Base-by-base conservation (phyloP, 2,113 vertebrate species). In the Sinocyclocheilus rhinocerous region DNA sequence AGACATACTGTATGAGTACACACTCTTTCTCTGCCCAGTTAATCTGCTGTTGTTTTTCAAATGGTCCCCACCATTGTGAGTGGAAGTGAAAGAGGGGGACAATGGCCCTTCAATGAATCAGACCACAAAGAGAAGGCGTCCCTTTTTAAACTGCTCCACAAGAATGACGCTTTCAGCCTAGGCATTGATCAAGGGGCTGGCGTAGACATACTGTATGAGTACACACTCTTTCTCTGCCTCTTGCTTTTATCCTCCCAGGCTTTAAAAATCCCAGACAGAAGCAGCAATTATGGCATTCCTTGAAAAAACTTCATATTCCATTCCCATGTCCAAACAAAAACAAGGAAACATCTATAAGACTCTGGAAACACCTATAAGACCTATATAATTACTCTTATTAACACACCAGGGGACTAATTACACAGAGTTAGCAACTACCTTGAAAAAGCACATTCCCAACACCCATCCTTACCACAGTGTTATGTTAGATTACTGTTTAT, bases 1-100 rank as follows among this genome's bases (percentile, higher is more conserved):
- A 86, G 82, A 87, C 81, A 48, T 85, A 89, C 75, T 88, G 85
- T 85, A 39, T 50, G 20, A 84, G 89, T 85, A 91, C 72, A 89
- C 85, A 63, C 89, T 88, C 70, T 90, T 90, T 52, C 88, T 91
- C 90, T 90, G 67, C 50, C 89, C 90, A 91, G 91, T 91, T 91
- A 91, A 92, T 92, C 92, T 91, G 89, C 91, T 89, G 91, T 90
- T 91, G 91, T 91, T 89, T 91, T 91, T 87, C 91, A 91, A 90
- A 90, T 88, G 88, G 88, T 84, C 88, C 83, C 77, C 39, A 78
- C 90, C 85, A 88, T 92, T 91, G 92, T 91, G 89, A 84, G 86
- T 57, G 87, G 76, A 48, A 70, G 80, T 90, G 89, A 91, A 89
- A 90, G 87, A 85, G 85, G 45, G 83, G 76, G 78, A 92, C 91